Evolutionary conservation across 2,113 vertebrate species (phyloP).

Genomic region (Neodon shergylaensis): DNA sequence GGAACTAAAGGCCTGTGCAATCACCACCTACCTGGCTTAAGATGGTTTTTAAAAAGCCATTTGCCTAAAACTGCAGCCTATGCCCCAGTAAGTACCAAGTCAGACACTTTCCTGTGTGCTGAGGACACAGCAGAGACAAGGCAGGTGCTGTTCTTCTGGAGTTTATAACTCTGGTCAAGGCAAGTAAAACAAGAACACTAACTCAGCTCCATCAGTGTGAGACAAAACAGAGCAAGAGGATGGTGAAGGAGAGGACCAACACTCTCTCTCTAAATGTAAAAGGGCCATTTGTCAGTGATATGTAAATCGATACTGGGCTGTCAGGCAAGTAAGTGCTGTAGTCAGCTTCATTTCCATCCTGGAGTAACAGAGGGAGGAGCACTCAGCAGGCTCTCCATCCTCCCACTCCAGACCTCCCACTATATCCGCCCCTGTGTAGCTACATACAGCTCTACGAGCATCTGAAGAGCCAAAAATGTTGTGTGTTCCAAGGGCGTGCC

Average conservation of each 20-base stretch:
- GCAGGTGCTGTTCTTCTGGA: neutral
- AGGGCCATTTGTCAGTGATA: neutral
- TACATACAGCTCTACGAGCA: conserved; percentile 6
- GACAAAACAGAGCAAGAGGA: neutral
- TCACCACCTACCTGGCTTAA: too few relatives aligned
- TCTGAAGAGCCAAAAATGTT: conserved; percentile 3
- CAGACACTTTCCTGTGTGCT: neutral
- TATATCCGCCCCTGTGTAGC: neutral
- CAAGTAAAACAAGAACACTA: neutral
- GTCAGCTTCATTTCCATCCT: neutral
- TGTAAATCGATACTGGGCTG: neutral
- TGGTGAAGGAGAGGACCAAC: neutral
- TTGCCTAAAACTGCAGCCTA: neutral
- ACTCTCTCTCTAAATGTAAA: neutral
- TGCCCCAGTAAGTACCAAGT: neutral
- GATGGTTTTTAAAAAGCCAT: neutral
- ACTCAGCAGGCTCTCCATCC: neutral
- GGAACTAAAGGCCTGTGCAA: neutral
- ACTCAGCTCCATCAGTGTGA: neutral
- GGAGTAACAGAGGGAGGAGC: neutral
- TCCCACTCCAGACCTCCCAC: neutral
- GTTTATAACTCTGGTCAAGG: neutral
- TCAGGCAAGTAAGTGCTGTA: neutral
- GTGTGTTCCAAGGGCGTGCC: neutral
- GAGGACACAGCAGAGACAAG: neutral